These are phyloP conservation scores for Lasioglossum morio DNA, from an alignment of 2,888 invertebrate species.

Conservation along the genomic window DNA sequence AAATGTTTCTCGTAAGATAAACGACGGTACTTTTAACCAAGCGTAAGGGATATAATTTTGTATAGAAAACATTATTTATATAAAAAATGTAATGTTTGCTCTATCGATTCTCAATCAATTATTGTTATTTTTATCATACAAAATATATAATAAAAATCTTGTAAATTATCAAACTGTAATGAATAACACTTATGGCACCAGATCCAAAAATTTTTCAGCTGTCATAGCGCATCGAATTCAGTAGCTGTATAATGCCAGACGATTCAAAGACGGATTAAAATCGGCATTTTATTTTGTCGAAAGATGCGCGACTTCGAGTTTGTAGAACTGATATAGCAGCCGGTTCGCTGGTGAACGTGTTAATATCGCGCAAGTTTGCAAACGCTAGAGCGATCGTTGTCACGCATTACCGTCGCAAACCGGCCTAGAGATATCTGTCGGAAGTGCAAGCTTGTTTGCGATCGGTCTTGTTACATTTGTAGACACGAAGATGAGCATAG, in stretches of 20 bases:
- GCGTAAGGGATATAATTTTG: neutral
- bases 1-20: too few species aligned
- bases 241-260: neutral
- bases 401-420: constrained; percentile 41
- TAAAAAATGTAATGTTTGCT: neutral
- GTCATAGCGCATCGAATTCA: too few species aligned
- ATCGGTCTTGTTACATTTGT: constrained; percentile 66
- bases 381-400: neutral
- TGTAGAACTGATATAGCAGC: neutral
- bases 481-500: constrained; percentile 71
- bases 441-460: constrained; percentile 53
- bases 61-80: neutral
- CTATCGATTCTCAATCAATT: neutral
- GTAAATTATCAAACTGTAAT: neutral
- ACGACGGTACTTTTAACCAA: neutral
- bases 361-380: neutral
- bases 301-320: neutral
- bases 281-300: neutral
- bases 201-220: too few species aligned
- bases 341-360: neutral
- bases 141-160: neutral
- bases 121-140: too few species aligned
- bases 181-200: too few species aligned
- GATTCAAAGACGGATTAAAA: neutral
- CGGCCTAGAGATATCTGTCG: constrained; percentile 49